Evolutionary conservation across 2,797 vertebrate species (phyloP).

Genomic region (Rhynchonycteris naso): DNA sequence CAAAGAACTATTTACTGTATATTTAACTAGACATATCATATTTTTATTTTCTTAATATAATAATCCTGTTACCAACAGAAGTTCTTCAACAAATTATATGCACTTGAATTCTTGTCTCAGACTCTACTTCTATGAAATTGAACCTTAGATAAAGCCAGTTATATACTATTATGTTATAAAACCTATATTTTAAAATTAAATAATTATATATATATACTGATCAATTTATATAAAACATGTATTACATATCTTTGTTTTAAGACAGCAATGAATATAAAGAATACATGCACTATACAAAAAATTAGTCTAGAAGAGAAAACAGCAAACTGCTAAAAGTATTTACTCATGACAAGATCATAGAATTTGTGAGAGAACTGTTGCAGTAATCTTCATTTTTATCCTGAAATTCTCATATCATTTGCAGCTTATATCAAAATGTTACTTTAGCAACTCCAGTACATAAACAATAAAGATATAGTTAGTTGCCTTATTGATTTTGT

Average conservation of each 20-base stretch:
- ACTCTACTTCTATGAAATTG: neutral
- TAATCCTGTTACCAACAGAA: neutral
- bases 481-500: neutral
- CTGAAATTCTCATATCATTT: neutral
- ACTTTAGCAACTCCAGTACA: neutral
- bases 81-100: neutral
- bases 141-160: neutral
- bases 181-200: neutral
- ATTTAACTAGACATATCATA: neutral
- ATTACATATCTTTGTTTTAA: neutral
- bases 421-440: neutral
- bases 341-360: neutral
- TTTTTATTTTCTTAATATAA: slow-evolving; percentile 13
- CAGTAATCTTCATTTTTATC: neutral
- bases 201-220: neutral
- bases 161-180: neutral
- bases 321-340: neutral
- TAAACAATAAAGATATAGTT: neutral
- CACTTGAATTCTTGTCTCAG: neutral
- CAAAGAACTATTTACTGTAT: neutral
- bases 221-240: neutral
- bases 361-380: neutral
- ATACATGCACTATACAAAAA: neutral
- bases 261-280: neutral
- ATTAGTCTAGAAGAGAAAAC: neutral